phyloP scores from a whole-genome alignment of 2,888 invertebrate species.

The Argynnis bischoffii region DNA sequence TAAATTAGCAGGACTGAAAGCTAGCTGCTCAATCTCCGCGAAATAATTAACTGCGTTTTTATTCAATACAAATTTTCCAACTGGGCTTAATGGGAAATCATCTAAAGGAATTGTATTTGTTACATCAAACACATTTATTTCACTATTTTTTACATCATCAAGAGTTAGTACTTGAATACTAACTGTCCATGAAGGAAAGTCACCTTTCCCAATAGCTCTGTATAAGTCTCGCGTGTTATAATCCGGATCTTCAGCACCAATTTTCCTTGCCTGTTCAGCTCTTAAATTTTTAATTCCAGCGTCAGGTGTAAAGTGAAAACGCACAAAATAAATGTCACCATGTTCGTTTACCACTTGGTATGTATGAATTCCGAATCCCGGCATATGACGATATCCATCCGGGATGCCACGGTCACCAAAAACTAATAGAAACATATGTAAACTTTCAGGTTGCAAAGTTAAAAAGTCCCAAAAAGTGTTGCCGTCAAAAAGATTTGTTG shows the following conservation, averaged over 20 bases:
- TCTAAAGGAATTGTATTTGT: conserved; percentile 91
- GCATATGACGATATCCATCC: conserved; percentile 94
- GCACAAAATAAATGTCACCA: conserved; percentile 87
- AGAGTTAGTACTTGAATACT: conserved; percentile 91
- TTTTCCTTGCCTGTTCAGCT: conserved; percentile 83
- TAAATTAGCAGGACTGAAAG: conserved; percentile 92
- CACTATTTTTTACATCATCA: conserved; percentile 87
- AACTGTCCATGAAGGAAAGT: conserved; percentile 88
- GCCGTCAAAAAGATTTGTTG: conserved; percentile 90
- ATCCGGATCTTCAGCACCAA: conserved; percentile 90
- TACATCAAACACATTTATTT: conserved; percentile 94
- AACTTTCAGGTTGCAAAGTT: conserved; percentile 90
- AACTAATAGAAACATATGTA: conserved; percentile 90
- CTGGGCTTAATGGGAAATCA: conserved; percentile 91
- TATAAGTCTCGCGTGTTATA: conserved; percentile 92
- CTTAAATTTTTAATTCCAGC: conserved; percentile 91
- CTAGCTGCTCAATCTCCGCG: conserved; percentile 94
- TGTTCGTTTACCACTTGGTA: conserved; percentile 91
- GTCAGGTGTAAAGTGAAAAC: conserved; percentile 94
- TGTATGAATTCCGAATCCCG: conserved; percentile 95
- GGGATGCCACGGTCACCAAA: conserved; percentile 95
- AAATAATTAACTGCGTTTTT: conserved; percentile 95
- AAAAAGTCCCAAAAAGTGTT: conserved; percentile 97
- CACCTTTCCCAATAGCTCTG: conserved; percentile 89
- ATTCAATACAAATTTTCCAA: conserved; percentile 92